These are phyloP conservation scores for Neoaliturus tenellus DNA, from an alignment of 2,888 invertebrate species.

Conservation along the genomic window DNA sequence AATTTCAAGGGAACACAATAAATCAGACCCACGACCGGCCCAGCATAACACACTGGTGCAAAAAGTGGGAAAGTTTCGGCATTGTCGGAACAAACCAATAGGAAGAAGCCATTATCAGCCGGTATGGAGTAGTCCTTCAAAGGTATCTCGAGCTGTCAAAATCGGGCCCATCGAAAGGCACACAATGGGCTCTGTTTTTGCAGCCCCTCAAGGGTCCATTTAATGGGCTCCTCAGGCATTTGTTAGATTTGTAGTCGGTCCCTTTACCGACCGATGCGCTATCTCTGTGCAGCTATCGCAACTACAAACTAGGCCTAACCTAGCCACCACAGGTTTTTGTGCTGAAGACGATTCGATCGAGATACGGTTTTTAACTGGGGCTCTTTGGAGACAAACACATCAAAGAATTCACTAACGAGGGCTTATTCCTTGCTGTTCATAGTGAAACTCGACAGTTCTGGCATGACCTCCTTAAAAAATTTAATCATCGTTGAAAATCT, in stretches of 20 bases:
- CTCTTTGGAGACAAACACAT: neutral
- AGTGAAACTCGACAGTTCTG: too few species aligned
- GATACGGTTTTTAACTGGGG: neutral
- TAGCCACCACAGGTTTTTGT: neutral
- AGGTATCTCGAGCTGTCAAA: constrained; percentile 46
- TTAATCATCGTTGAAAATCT: too few species aligned
- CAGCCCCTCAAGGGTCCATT: constrained; percentile 34
- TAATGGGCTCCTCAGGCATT: constrained; percentile 45
- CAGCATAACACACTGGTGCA: constrained; percentile 10
- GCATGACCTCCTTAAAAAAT: too few species aligned
- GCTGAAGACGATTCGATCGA: neutral
- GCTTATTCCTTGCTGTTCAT: too few species aligned
- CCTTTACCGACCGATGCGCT: constrained; percentile 28
- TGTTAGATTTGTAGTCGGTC: constrained; percentile 51
- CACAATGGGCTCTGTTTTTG: constrained; percentile 43
- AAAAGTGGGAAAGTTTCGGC: constrained; percentile 28
- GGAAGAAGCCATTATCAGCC: constrained; percentile 41
- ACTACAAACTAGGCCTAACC: constrained; percentile 25
- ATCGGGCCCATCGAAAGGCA: constrained; percentile 24
- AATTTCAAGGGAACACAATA: constrained; percentile 9
- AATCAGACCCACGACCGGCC: neutral
- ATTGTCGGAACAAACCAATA: constrained; percentile 47
- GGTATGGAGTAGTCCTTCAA: constrained; percentile 48
- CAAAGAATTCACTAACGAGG: too few species aligned
- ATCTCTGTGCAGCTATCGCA: constrained; percentile 8